Evolutionary conservation across 2,797 vertebrate species (phyloP).

Genomic region (Scolopax bukidnonensis): DNA sequence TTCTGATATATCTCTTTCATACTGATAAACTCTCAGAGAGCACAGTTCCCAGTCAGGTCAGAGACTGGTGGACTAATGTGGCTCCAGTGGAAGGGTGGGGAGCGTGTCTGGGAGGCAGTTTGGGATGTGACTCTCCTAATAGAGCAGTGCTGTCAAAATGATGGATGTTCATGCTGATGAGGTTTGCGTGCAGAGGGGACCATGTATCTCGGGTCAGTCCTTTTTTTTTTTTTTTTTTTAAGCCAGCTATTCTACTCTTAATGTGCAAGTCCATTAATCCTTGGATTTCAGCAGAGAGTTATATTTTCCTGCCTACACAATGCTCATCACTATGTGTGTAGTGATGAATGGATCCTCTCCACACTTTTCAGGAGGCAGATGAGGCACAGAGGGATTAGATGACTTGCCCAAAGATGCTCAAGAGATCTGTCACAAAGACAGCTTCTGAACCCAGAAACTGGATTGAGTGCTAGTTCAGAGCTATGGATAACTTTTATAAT

Average conservation of each 20-base stretch:
- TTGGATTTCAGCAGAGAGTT: not conserved
- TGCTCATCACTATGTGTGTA: not conserved
- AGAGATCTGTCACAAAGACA: slow-evolving; percentile 2
- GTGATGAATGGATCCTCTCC: not conserved
- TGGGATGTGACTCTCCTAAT: not conserved
- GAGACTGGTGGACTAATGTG: not conserved
- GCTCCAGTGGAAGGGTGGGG: not conserved
- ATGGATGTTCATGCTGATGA: not conserved
- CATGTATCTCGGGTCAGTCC: not conserved
- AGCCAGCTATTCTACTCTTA: not conserved
- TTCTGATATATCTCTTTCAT: not conserved
- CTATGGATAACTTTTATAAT: not conserved
- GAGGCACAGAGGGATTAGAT: not conserved
- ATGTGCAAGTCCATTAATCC: not conserved
- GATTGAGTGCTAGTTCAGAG: not conserved
- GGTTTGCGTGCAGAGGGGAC: not conserved
- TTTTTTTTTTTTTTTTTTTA: not conserved
- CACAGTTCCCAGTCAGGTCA: not conserved
- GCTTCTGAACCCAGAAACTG: not conserved
- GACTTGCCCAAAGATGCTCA: not conserved
- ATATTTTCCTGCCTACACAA: not conserved
- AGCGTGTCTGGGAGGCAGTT: not conserved
- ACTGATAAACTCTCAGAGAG: not conserved
- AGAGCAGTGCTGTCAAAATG: not conserved
- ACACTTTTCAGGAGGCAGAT: not conserved